Conservation (phyloP, 2,888 invertebrate genomes). For the Parthenolecanium corni region DNA sequence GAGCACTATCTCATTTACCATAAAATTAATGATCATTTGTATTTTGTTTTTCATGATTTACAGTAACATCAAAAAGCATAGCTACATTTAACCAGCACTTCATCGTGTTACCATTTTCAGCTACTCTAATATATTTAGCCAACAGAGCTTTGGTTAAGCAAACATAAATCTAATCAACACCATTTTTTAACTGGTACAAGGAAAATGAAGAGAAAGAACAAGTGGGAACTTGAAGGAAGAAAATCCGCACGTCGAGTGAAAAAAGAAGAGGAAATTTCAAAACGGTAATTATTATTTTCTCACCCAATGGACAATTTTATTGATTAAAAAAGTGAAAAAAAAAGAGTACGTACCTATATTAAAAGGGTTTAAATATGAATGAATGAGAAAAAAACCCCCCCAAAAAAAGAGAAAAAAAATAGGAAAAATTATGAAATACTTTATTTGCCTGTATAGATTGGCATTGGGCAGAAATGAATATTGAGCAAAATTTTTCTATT, state of each 20-base stretch:
- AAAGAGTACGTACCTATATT: background rate
- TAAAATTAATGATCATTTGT: too few species aligned
- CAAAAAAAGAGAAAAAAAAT: background rate
- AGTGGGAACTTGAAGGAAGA: background rate
- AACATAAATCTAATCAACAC: background rate
- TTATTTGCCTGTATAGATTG: background rate
- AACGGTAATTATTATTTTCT: background rate
- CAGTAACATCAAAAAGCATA: conserved; percentile 15
- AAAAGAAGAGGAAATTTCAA: background rate
- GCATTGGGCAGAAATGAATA: background rate
- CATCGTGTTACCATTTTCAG: conserved; percentile 5
- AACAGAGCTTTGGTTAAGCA: background rate
- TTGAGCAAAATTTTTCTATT: background rate
- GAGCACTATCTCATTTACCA: too few species aligned
- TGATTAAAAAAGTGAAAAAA: too few species aligned
- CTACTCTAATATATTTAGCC: background rate
- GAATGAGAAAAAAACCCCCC: background rate
- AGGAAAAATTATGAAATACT: background rate
- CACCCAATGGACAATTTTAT: background rate
- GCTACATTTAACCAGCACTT: conserved; percentile 2
- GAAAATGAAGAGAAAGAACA: background rate
- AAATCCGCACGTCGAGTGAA: background rate
- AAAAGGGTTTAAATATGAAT: background rate
- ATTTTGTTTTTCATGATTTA: background rate
- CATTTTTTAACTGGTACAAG: background rate